phyloP scores from a whole-genome alignment of 2,888 invertebrate genomes.

The Dastarcus helophoroides region DNA sequence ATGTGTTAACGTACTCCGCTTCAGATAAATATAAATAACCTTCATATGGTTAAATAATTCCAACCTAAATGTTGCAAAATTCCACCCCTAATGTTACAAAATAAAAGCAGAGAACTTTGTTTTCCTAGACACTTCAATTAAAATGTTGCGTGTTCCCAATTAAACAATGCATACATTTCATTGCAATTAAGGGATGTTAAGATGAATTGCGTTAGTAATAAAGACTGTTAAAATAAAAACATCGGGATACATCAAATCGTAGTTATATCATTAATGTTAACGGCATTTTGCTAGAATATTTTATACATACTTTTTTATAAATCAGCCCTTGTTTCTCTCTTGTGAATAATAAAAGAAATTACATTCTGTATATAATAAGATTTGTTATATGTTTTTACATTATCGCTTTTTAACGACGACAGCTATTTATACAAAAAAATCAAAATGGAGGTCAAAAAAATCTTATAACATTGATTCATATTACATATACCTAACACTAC shows the following conservation, averaged over 20 bases:
- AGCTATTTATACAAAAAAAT: constrained; percentile 17
- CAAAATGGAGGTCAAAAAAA: constrained; percentile 24
- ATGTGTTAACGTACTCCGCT: too few relatives aligned
- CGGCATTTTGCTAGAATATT: constrained; percentile 22
- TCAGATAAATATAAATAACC: too few relatives aligned
- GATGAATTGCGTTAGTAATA: too few relatives aligned
- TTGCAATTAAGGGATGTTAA: too few relatives aligned
- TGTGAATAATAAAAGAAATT: constrained; percentile 32
- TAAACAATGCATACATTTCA: too few relatives aligned
- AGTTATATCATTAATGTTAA: constrained; percentile 8
- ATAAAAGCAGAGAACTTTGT: too few relatives aligned
- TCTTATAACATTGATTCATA: constrained; percentile 26
- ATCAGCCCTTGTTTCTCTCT: constrained; percentile 37
- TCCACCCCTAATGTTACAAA: too few relatives aligned
- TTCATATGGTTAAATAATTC: too few relatives aligned
- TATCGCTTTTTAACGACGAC: constrained; percentile 10
- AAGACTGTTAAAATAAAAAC: constrained; percentile 3
- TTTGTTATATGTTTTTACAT: constrained; percentile 13
- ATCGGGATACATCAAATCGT: constrained; percentile 8
- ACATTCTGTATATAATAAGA: constrained; percentile 17
- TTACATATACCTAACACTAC: constrained; percentile 23
- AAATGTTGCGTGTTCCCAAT: too few relatives aligned
- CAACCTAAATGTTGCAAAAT: too few relatives aligned
- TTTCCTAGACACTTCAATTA: too few relatives aligned
- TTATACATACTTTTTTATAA: constrained; percentile 32